Evolutionary conservation across 2,888 invertebrate genomes (phyloP).

Genomic region (Calameuta idolon): DNA sequence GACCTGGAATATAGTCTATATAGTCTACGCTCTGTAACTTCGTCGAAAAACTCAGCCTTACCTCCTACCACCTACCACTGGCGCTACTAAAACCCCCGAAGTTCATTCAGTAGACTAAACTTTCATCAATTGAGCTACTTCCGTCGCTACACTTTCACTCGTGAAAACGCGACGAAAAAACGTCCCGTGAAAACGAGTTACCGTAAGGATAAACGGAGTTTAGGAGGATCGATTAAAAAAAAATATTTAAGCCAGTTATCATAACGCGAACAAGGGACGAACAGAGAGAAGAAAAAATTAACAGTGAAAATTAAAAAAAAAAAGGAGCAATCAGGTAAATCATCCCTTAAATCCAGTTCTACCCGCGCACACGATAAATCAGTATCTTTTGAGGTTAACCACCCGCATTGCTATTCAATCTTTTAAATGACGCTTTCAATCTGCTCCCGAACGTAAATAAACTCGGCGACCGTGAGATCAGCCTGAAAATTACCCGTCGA

Average conservation of each 20-base stretch:
- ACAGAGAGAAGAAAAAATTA: not conserved
- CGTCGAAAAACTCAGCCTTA: not conserved
- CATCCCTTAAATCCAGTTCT: not conserved
- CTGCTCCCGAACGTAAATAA: no score
- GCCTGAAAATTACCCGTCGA: slow-evolving; percentile 26
- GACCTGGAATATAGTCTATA: not conserved
- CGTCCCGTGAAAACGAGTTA: not conserved
- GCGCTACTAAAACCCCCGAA: not conserved
- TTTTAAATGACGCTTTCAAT: not conserved
- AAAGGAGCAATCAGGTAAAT: not conserved
- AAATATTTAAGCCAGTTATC: not conserved
- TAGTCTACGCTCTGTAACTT: not conserved
- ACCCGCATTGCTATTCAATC: not conserved
- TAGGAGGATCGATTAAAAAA: not conserved
- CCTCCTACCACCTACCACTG: no score
- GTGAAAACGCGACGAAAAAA: not conserved
- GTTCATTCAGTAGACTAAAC: not conserved
- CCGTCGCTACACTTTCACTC: not conserved
- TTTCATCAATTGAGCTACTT: not conserved
- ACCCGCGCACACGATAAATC: not conserved
- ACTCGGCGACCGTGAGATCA: not conserved
- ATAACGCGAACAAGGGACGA: not conserved
- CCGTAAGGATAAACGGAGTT: not conserved
- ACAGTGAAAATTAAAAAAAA: not conserved
- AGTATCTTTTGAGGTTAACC: not conserved